Evolutionary conservation across 2,113 vertebrate species (phyloP), one percentile per base, ranked within the genome.

Genomic region (Ptychochromis oligacanthus): DNA sequence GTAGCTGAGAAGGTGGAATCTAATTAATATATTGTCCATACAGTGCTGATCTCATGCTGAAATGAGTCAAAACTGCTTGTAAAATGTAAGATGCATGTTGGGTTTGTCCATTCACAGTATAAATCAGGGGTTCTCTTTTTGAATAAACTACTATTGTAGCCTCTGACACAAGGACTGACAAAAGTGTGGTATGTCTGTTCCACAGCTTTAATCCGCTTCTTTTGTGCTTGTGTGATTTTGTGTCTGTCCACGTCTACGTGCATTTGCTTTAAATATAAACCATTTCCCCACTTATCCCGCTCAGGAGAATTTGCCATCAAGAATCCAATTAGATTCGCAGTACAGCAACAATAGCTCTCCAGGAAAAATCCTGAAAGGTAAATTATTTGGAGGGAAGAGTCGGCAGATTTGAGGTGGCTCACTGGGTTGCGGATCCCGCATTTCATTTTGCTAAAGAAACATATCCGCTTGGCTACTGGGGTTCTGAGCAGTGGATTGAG

Each of bases 301-400:
- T 12, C 49, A 79, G 75, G 61, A 59, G 76, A 55, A 74, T 81
- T 90, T 64, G 43, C 82, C 83, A 79, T 78, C 59, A 74, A 80
- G 83, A 89, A 90, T 90, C 75, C 75, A 92, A 85, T 91, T 93
- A 85, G 52, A 82, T 86, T 76, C 26, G 56, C 82, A 76, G 59
- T 61, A 57, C 79, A 60, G 1, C 79, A 75, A 74, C 67, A 88
- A 82, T 59, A 36, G 75, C 55, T 67, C 59, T 75, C 36, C 28
- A 1, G 9, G 10, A 40, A 85, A 31, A 84, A 70, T 77, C 83
- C 62, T 72, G 62, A 56, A 80, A 61, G 76, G 74, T 76, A 46
- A 76, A 87, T 79, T 59, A 77, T 86, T 57, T 7, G 43, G 4
- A 52, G 40, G 57, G 3, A 6, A 31, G 12, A 38, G 38, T 28